Base-by-base conservation (phyloP, 2,113 vertebrate species). In the Myotis brandtii region DNA sequence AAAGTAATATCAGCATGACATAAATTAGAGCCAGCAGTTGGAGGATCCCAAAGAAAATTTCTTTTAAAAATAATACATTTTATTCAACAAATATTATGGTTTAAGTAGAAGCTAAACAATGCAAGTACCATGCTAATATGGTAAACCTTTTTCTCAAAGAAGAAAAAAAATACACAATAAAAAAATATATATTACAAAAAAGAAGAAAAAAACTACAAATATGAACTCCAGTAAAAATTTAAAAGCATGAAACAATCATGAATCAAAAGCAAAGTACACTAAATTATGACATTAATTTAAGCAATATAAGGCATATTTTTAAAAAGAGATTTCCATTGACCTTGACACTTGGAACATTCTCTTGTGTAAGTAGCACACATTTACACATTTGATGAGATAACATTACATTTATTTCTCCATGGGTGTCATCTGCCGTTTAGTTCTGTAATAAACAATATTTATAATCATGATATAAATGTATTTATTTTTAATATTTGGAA, bases 21-120 rank as follows among this genome's bases (percentile, higher is more conserved):
- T 64, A 89, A 77, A 37, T 27, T 72, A 32, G 30, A 86, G 32
- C 21, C 32, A 66, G 48, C 13, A n/a, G 32, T 52, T 75, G 59
- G 52, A 86, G 3, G 9, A 3, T 27, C 54, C 17, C 52, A 43
- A 82, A n/a, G 34, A 77, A 82, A 86, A 4, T 86, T 80, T 92
- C 25, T 86, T 92, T 89, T 92, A 37, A 82, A 92, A 62, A 11
- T 70, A 76, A 67, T 46, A 43, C 5, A 83, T 73, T 89, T 77
- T 90, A 59, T 50, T 79, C 69, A 77, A 86, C 62, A 95, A 89
- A 89, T 89, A 93, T 89, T 91, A 52, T 77, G n/a, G 70, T 72
- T 77, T 89, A 89, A 91, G 73, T 21, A 27, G 14, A 56, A 89
- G 30, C 56, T 81, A 20, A 92, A 94, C 89, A 14, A 91, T 52